These are phyloP conservation scores for Tetragonula carbonaria DNA, from an alignment of 2,888 invertebrate species.

Conservation along the genomic window DNA sequence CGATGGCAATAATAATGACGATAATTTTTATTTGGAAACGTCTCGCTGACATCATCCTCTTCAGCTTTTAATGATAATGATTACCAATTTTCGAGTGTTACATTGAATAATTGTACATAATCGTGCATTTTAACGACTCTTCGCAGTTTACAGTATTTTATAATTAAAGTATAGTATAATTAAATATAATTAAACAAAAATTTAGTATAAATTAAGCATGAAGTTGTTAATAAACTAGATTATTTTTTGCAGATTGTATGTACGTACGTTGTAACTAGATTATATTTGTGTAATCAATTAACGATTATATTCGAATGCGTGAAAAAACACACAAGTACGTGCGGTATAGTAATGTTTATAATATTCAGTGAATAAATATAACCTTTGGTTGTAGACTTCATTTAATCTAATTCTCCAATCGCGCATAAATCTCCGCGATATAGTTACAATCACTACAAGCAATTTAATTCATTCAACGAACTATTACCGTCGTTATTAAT, in stretches of 20 bases:
- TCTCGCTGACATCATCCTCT: slow-evolving; percentile 3
- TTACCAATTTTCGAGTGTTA: slow-evolving; percentile 3
- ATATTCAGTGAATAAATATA: not conserved
- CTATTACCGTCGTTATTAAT: too few relatives aligned
- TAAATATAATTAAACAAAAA: not conserved
- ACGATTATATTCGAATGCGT: not conserved
- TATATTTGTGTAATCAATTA: not conserved
- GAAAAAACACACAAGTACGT: not conserved
- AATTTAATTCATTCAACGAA: too few relatives aligned
- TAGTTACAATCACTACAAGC: not conserved
- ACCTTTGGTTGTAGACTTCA: not conserved
- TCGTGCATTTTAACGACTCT: not conserved
- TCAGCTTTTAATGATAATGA: not conserved
- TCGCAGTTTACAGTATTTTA: too few relatives aligned
- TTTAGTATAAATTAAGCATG: not conserved
- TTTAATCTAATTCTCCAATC: not conserved
- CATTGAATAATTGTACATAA: not conserved
- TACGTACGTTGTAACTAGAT: not conserved
- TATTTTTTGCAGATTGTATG: not conserved
- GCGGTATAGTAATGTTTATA: too few relatives aligned
- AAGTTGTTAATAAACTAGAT: not conserved
- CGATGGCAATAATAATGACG: slow-evolving; percentile 1
- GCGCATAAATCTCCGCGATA: not conserved
- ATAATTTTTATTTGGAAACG: slow-evolving; percentile 9
- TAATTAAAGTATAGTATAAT: too few relatives aligned